Evolutionary conservation across 2,888 invertebrate species (phyloP).

Genomic region (Liopterus haemorrhoidalis): DNA sequence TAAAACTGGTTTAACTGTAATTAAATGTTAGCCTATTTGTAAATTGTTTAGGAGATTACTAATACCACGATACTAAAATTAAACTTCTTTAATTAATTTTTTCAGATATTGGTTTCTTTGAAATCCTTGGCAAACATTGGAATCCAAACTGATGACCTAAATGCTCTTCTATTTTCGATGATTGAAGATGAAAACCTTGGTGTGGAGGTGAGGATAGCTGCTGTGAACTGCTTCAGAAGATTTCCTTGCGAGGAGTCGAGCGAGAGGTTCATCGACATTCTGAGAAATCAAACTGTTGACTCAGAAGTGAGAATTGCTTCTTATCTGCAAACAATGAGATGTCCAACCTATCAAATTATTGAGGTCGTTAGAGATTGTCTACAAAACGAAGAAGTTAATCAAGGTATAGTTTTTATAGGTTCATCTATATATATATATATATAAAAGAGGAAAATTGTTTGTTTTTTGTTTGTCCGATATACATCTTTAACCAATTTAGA

Average conservation of each 20-base stretch:
- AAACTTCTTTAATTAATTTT: conserved; percentile 20
- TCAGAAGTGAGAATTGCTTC: conserved; percentile 81
- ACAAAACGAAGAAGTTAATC: conserved; percentile 72
- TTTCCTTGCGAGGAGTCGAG: conserved; percentile 60
- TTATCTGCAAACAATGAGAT: conserved; percentile 84
- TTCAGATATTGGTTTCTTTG: conserved; percentile 63
- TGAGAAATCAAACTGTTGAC: conserved; percentile 64
- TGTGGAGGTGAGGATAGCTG: conserved; percentile 68
- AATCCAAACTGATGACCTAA: conserved; percentile 58
- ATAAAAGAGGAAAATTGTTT: too few relatives aligned
- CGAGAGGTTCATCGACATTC: conserved; percentile 64
- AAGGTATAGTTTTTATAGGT: conserved; percentile 58
- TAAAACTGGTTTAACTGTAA: too few relatives aligned
- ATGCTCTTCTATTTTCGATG: conserved; percentile 56
- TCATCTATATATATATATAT: background rate
- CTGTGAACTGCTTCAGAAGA: conserved; percentile 74
- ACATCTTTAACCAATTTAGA: too few relatives aligned
- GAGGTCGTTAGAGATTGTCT: conserved; percentile 66
- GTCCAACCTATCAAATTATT: conserved; percentile 73
- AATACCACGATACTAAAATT: too few relatives aligned
- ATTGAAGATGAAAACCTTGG: conserved; percentile 60
- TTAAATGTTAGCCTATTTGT: too few relatives aligned
- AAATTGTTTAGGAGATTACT: too few relatives aligned
- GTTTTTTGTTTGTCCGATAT: too few relatives aligned
- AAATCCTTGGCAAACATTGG: conserved; percentile 90